These are phyloP conservation scores for Fringilla coelebs DNA, from an alignment of 2,797 vertebrate species.

Conservation along the genomic window DNA sequence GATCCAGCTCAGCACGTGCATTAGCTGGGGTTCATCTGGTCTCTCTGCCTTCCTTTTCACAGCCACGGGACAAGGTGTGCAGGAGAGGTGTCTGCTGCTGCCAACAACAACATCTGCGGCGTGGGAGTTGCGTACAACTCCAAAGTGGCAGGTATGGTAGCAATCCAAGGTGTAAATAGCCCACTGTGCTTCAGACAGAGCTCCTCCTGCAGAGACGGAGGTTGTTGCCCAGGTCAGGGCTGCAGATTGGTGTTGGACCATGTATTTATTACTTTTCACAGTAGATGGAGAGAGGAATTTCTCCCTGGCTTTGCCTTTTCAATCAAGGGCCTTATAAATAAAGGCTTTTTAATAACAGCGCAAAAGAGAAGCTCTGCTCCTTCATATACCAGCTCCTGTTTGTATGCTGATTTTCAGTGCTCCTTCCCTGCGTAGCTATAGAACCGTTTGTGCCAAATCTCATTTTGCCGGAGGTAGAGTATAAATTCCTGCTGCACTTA, in stretches of 20 bases:
- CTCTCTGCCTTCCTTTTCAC: constrained; percentile 37
- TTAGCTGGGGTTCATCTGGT: background rate
- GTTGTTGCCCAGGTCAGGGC: background rate
- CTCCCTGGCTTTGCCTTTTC: background rate
- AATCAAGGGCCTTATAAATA: background rate
- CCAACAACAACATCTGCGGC: constrained; percentile 98
- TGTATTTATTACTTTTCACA: background rate
- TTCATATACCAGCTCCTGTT: background rate
- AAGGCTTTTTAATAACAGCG: background rate
- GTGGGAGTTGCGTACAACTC: constrained; percentile 97
- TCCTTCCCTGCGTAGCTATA: background rate
- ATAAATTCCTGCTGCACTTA: background rate
- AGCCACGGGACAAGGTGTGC: constrained; percentile 98
- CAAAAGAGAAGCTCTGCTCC: background rate
- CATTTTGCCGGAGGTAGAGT: background rate
- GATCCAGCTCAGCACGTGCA: rapidly evolving
- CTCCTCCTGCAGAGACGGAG: background rate
- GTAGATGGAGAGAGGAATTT: background rate
- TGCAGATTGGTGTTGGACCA: background rate
- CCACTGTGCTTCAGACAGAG: background rate
- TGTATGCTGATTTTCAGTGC: background rate
- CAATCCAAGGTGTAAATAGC: background rate
- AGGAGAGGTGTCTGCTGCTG: constrained; percentile 95
- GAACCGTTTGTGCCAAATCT: background rate
- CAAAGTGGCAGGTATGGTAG: constrained; percentile 90